Evolutionary conservation across 2,113 vertebrate species (phyloP).

Genomic region (rabbit (Oryctolagus cuniculus)): DNA sequence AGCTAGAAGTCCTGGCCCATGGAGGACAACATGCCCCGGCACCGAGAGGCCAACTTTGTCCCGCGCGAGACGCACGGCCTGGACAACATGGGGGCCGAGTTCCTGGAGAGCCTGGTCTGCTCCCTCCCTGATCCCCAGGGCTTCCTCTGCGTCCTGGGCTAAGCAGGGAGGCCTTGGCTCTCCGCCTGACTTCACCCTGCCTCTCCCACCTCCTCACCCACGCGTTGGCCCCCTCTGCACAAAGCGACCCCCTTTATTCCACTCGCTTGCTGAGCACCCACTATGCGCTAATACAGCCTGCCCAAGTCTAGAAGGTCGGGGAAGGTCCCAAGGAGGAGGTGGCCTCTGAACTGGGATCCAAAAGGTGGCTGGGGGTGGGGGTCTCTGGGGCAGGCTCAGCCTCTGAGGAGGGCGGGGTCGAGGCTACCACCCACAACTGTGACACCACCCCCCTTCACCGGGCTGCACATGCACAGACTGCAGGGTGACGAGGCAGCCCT

Average conservation of each 20-base stretch:
- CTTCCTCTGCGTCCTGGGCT: too few relatives aligned
- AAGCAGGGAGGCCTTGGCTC: too few relatives aligned
- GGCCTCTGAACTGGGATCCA: background rate
- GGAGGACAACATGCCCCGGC: background rate
- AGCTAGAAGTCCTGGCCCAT: constrained; percentile 45
- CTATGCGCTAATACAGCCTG: background rate
- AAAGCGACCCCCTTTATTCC: background rate
- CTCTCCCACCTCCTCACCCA: background rate
- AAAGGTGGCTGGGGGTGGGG: background rate
- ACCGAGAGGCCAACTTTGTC: background rate
- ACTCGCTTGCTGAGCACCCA: background rate
- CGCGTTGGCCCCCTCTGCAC: background rate
- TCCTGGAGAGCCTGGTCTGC: constrained; percentile 69
- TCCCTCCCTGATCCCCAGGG: too few relatives aligned
- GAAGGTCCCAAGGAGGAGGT: background rate
- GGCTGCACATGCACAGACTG: rapidly evolving
- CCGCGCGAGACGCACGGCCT: background rate
- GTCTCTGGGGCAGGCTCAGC: background rate
- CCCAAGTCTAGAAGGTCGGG: background rate
- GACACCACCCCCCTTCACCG: too few relatives aligned
- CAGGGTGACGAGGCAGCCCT: background rate
- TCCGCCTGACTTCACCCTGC: background rate
- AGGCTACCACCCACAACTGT: background rate
- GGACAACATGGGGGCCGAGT: constrained; percentile 67
- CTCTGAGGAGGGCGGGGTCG: background rate